Evolutionary conservation across 1,140 invertebrate species (phyloP).

Genomic region (Aphelenchoides fujianensis): DNA sequence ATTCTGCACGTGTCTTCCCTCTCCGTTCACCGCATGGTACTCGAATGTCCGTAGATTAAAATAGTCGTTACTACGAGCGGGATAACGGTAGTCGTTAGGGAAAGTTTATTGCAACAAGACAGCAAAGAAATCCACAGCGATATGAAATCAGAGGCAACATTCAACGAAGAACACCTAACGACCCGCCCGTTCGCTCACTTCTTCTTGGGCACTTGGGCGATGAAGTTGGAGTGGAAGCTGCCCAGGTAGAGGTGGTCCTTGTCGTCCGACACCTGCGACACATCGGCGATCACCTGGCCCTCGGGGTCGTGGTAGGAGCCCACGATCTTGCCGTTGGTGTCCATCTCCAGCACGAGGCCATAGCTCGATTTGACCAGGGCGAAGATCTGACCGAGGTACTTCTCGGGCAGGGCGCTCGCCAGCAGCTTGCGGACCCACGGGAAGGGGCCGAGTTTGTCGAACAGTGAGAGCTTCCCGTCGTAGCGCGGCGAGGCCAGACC

Average conservation of each 20-base stretch:
- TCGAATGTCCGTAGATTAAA: no score
- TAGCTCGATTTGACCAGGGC: constrained; percentile 61
- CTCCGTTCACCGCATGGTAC: no score
- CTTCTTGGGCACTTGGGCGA: constrained; percentile 47
- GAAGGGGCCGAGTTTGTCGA: constrained; percentile 56
- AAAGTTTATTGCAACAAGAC: no score
- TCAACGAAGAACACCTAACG: not conserved
- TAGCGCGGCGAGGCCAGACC: constrained; percentile 52
- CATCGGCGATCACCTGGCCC: constrained; percentile 54
- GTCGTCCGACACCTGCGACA: constrained; percentile 61
- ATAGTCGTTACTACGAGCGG: no score
- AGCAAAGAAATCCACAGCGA: no score
- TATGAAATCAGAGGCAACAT: not conserved
- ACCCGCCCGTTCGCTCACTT: constrained; percentile 6
- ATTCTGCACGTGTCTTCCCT: no score
- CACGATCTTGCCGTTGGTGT: constrained; percentile 61
- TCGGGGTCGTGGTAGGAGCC: constrained; percentile 63
- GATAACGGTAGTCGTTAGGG: no score
- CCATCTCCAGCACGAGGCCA: constrained; percentile 63
- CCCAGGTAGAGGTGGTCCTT: constrained; percentile 44
- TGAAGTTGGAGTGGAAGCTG: constrained; percentile 56
- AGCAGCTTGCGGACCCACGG: constrained; percentile 61
- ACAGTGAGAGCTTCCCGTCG: constrained; percentile 47
- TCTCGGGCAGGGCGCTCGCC: constrained; percentile 51
- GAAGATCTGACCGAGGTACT: constrained; percentile 56